Conservation (phyloP, 2,113 vertebrate genomes). For the Aplodontia rufa region DNA sequence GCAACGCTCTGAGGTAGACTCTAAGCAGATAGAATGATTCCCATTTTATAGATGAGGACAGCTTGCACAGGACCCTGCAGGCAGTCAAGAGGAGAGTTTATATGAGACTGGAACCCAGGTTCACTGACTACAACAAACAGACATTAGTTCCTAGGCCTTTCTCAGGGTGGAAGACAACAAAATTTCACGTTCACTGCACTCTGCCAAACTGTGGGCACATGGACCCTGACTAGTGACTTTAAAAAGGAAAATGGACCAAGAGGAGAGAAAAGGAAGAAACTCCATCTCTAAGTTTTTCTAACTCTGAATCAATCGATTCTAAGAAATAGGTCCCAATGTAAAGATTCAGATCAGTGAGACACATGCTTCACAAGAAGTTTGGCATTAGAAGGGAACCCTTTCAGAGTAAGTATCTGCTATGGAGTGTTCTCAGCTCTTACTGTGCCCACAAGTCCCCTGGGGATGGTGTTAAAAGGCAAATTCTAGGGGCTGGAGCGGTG, state of each 20-base stretch:
- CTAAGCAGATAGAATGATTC: not conserved
- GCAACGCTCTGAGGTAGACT: not conserved
- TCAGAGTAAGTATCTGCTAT: not conserved
- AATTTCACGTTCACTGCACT: not conserved
- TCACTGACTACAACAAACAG: not conserved
- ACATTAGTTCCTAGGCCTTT: not conserved
- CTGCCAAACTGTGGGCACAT: not conserved
- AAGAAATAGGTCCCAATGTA: not conserved
- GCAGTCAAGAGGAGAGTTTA: not conserved
- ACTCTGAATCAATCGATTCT: not conserved
- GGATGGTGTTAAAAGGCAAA: not conserved
- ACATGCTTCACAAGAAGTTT: not conserved
- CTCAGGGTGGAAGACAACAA: not conserved
- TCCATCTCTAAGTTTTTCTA: not conserved
- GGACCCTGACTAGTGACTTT: not conserved
- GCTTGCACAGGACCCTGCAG: not conserved
- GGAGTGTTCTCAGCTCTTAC: no score
- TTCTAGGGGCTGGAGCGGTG: no score
- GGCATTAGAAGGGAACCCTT: not conserved
- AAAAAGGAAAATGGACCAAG: not conserved
- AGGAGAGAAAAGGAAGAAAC: not conserved
- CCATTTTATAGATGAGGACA: constrained; percentile 33
- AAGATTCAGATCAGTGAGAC: not conserved
- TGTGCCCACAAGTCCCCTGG: not conserved
- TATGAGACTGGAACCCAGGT: not conserved